Conservation (phyloP, 2,888 invertebrate genomes). For the Helicoverpa assulta region DNA sequence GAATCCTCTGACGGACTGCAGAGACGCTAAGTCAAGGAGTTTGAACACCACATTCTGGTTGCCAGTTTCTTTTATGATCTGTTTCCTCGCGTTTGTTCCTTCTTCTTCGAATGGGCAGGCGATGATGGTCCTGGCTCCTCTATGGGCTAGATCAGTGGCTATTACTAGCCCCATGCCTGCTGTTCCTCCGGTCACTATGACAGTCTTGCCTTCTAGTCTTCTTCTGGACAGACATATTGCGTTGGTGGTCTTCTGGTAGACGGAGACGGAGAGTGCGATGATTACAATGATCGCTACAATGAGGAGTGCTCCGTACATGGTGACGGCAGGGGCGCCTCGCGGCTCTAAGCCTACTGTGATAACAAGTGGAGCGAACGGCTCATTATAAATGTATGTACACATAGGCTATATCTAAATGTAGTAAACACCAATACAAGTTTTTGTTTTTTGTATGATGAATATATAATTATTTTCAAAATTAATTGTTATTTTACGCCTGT, state of each 20-base stretch:
- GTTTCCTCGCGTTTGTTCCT: constrained; percentile 82
- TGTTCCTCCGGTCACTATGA: constrained; percentile 78
- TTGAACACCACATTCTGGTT: constrained; percentile 92
- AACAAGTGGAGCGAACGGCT: background rate
- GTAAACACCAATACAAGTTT: too few species aligned
- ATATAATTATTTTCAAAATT: too few species aligned
- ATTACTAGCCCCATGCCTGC: constrained; percentile 77
- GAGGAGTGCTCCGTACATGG: constrained; percentile 30
- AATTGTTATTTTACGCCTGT: too few species aligned
- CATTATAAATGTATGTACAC: constrained; percentile 5
- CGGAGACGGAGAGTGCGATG: constrained; percentile 18
- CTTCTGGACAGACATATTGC: constrained; percentile 53
- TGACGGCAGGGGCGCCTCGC: background rate
- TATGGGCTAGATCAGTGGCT: constrained; percentile 75
- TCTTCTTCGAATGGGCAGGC: constrained; percentile 77
- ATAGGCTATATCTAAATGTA: too few species aligned
- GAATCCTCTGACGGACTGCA: constrained; percentile 93
- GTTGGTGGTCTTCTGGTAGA: constrained; percentile 64
- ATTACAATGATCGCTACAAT: constrained; percentile 28
- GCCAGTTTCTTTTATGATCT: constrained; percentile 90
- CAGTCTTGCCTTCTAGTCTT: constrained; percentile 59
- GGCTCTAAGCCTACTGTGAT: constrained; percentile 6
- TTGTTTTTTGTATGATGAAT: too few species aligned
- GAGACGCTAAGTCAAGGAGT: constrained; percentile 93
- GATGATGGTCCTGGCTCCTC: constrained; percentile 78